Evolutionary conservation across 1,140 invertebrate species (phyloP).

Genomic region (Drosophila insularis): DNA sequence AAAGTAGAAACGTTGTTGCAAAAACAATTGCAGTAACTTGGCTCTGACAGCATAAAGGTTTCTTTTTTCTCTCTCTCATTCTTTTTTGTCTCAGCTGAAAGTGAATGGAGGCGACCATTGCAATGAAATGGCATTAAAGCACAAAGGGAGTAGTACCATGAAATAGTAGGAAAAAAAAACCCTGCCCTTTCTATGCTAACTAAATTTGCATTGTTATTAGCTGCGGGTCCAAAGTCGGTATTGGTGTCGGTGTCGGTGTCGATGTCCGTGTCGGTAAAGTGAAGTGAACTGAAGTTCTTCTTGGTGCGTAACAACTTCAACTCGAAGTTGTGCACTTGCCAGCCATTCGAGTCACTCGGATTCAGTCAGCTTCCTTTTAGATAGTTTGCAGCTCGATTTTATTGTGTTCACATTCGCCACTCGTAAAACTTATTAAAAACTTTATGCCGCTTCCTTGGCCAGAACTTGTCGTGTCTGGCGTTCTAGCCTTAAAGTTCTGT

Average conservation of each 20-base stretch:
- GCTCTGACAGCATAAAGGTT: constrained; percentile 65
- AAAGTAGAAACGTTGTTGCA: constrained; percentile 70
- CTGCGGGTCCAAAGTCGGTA: constrained; percentile 46
- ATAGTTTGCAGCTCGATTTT: constrained; percentile 74
- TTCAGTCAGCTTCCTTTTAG: constrained; percentile 19
- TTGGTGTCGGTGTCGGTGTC: neutral
- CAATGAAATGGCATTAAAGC: constrained; percentile 62
- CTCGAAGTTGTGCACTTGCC: constrained; percentile 36
- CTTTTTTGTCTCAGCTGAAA: constrained; percentile 35
- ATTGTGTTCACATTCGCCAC: constrained; percentile 76
- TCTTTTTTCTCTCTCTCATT: neutral
- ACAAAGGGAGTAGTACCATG: constrained; percentile 56
- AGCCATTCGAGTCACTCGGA: neutral
- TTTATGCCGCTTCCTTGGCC: constrained; percentile 68
- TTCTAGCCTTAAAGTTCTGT: constrained; percentile 27
- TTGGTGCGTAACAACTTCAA: constrained; percentile 28
- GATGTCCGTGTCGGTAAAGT: constrained; percentile 5
- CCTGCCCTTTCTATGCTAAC: constrained; percentile 2
- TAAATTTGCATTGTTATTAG: constrained; percentile 82
- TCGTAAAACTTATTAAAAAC: constrained; percentile 81
- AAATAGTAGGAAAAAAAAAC: constrained; percentile 36
- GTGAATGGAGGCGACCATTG: constrained; percentile 55
- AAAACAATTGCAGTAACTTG: constrained; percentile 71
- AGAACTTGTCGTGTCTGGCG: constrained; percentile 32
- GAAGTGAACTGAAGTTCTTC: constrained; percentile 26